phyloP scores from a whole-genome alignment of 2,888 invertebrate genomes.

The Synergus umbraculus region DNA sequence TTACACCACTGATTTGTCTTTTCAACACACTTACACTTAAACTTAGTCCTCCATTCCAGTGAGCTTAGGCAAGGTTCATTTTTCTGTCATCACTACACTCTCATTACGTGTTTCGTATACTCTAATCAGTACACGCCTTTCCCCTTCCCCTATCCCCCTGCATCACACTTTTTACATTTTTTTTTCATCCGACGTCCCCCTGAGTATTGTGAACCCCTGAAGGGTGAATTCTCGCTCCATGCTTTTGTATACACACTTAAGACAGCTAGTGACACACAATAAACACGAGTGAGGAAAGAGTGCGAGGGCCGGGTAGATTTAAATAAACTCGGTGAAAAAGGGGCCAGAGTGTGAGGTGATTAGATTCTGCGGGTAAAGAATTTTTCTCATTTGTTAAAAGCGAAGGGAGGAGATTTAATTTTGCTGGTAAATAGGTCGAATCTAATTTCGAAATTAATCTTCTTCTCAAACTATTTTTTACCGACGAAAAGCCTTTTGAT shows the following conservation, averaged over 20 bases:
- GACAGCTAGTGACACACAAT: slow-evolving; percentile 19
- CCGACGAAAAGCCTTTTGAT: neutral
- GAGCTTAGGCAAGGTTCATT: slow-evolving; percentile 32
- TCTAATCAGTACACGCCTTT: slow-evolving; percentile 43
- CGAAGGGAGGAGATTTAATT: slow-evolving; percentile 6
- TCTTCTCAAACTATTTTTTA: neutral
- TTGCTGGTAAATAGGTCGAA: slow-evolving; percentile 10
- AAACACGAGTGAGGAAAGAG: slow-evolving; percentile 30
- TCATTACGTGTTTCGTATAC: slow-evolving; percentile 45
- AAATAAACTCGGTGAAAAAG: slow-evolving; percentile 22
- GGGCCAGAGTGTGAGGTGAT: neutral
- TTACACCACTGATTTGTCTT: slow-evolving; percentile 34
- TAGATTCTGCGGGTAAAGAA: neutral
- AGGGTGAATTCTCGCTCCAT: neutral
- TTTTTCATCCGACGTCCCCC: neutral
- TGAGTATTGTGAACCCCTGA: neutral
- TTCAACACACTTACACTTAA: slow-evolving; percentile 28
- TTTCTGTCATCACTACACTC: slow-evolving; percentile 48
- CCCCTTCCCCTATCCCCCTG: neutral
- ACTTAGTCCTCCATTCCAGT: slow-evolving; percentile 4
- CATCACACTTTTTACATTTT: neutral
- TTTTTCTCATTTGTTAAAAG: slow-evolving; percentile 14
- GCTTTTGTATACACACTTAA: slow-evolving; percentile 16
- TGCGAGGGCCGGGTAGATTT: neutral
- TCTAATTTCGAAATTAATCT: neutral